Evolutionary conservation across 2,888 invertebrate genomes (phyloP), one percentile per base, ranked within the genome.

Genomic region (Gortyna flavago): DNA sequence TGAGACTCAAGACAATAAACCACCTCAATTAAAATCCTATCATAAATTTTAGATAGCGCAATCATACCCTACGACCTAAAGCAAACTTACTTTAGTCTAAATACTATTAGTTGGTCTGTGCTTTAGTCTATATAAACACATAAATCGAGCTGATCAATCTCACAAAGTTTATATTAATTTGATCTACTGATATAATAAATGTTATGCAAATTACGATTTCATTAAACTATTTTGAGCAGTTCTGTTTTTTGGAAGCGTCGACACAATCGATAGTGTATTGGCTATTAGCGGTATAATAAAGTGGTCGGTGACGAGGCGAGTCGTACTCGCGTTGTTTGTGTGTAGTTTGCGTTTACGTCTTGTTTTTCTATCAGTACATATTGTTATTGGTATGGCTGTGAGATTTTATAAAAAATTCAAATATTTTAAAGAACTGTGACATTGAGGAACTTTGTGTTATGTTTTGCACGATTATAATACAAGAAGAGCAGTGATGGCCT

Each of bases 251-350:
- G 62, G 67, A 54, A 64, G 70, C 67, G 41, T 73, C 48, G 48
- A 67, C 38, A 64, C 16, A 83, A 82, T 79, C 79, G 57, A 82
- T 83, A 62, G 18, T 29, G 35, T 69, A 69, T 83, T 38, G 81
- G 67, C 73, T 68, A 59, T 83, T 74, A 83, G 70, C n/a, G 79
- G 84, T 59, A 44, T 68, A 59, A 74, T 83, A 67, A 70, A 71
- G 73, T 74, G 79, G 84, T 83, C 1, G 38, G 41, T 72, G 57
- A 77, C 35, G 83, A 54, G 21, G 25, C 35, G 48, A 64, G 48
- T 71, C 51, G 41, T 25, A 73, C 72, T 70, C 16, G 41, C 29
- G 16, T 51, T n/a, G 35, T 51, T 72, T 75, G 44, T 48, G 21
- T 59, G n/a, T 32, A 41, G 72, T 83, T 61, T 13, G n/a, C 61